Evolutionary conservation across 2,888 invertebrate genomes (phyloP).

Genomic region (Parnassius orleans): DNA sequence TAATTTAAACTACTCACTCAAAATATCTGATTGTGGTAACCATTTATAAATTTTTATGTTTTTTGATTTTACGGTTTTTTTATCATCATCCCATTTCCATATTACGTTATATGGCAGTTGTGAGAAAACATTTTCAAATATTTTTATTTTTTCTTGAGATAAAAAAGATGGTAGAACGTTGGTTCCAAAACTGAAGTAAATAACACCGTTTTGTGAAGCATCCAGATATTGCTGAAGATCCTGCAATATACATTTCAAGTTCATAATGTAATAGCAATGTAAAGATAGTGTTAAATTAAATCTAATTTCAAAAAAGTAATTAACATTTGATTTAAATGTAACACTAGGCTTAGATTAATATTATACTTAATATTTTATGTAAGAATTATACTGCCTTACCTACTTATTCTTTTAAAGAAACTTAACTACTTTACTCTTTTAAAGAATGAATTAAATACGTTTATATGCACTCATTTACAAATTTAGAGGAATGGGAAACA

Average conservation of each 20-base stretch:
- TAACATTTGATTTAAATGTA: too few relatives aligned
- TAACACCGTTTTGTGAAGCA: slow-evolving; percentile 48
- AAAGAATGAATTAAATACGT: too few relatives aligned
- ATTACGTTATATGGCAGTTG: slow-evolving; percentile 53
- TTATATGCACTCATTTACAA: too few relatives aligned
- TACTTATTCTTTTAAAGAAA: too few relatives aligned
- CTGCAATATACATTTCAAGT: slow-evolving; percentile 28
- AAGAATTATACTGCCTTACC: too few relatives aligned
- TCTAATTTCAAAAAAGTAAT: too few relatives aligned
- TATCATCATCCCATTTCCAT: slow-evolving; percentile 58
- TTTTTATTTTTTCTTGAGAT: slow-evolving; percentile 40
- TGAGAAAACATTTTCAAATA: slow-evolving; percentile 47
- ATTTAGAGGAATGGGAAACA: too few relatives aligned
- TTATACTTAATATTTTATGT: too few relatives aligned
- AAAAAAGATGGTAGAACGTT: slow-evolving; percentile 44
- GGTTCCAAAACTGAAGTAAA: slow-evolving; percentile 59
- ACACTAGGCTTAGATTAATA: too few relatives aligned
- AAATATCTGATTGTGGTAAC: slow-evolving; percentile 55
- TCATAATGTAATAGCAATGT: too few relatives aligned
- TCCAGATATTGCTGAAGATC: slow-evolving; percentile 48
- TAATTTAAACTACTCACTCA: slow-evolving; percentile 41
- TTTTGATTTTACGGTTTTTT: slow-evolving; percentile 26
- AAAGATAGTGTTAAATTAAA: too few relatives aligned
- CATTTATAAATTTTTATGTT: slow-evolving; percentile 38
- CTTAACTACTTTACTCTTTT: too few relatives aligned